Conservation (phyloP, 1,140 invertebrate species). For the Procambarus virginalis region DNA sequence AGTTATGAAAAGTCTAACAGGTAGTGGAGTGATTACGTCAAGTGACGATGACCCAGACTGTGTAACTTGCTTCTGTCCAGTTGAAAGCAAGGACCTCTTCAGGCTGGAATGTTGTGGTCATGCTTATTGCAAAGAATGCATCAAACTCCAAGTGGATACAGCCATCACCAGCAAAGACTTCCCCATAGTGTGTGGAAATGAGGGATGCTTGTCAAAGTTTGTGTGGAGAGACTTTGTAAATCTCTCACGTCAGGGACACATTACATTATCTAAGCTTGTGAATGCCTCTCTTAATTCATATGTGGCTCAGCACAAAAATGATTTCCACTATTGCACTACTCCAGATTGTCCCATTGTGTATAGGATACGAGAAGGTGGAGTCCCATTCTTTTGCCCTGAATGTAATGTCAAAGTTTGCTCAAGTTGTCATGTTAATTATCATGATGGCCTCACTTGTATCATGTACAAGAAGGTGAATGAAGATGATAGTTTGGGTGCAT, state of each 20-base stretch:
- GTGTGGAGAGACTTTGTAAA: constrained; percentile 41
- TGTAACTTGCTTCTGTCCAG: constrained; percentile 25
- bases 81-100: constrained; percentile 4
- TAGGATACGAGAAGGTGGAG: background rate
- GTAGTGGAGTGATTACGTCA: background rate
- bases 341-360: constrained; percentile 36
- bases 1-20: background rate
- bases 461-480: constrained; percentile 1
- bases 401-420: constrained; percentile 9
- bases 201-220: background rate
- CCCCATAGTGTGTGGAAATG: constrained; percentile 25
- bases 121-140: constrained; percentile 33
- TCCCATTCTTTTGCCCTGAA: constrained; percentile 36
- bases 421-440: constrained; percentile 31
- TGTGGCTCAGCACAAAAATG: constrained; percentile 9
- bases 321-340: constrained; percentile 21
- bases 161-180: constrained; percentile 32
- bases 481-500: background rate
- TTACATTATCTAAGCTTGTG: constrained; percentile 14
- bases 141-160: constrained; percentile 25
- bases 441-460: constrained; percentile 33
- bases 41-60: constrained; percentile 21
- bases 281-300: background rate
- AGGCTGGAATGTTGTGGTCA: constrained; percentile 38
- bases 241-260: constrained; percentile 19